Evolutionary conservation across 2,888 invertebrate genomes (phyloP), one percentile per base, ranked within the genome.

Genomic region (Neocrepidodera transversa): DNA sequence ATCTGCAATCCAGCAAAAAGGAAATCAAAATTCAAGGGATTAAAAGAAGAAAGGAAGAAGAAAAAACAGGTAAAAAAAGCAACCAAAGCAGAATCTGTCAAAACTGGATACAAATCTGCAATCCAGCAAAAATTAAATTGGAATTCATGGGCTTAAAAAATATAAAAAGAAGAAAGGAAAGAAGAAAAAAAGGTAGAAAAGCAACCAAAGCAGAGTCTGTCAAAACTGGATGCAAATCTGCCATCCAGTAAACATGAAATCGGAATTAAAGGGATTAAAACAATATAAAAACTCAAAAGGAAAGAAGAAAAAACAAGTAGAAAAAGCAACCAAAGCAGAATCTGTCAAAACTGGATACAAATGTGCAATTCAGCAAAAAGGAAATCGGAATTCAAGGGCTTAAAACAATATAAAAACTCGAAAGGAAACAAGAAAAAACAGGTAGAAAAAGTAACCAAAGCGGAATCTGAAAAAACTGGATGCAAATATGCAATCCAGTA

Each of bases 331-430:
- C 76, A 82, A 83, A 69, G 80, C 76, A 35, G 80, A 81, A 4
- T 84, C 83, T 20, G 83, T 83, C 11, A 68, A 89, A 90, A 71
- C 83, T 95, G 6, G 89, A 87, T 30, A 82, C 87, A 48, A 92
- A 94, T 70, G 82, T 96, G 42, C 81, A 87, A 5, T 85, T 79
- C 45, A 90, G 93, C 71, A 94, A 92, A 80, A 89, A 91, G 76
- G 87, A 93, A 78, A 91, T 96, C 93, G 90, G 90, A 92, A 67
- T 88, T 87, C 70, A 84, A 86, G 1, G 80, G 80, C 65, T 74
- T 77, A 8, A 79, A 79, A 62, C 79, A 78, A 49, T n/a, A n/a
- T n/a, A n/a, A n/a, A n/a, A n/a, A n/a, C n/a, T n/a, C n/a, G n/a
- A n/a, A n/a, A n/a, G n/a, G n/a, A n/a, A n/a, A n/a, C n/a, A n/a